Evolutionary conservation across 2,113 vertebrate species (phyloP).

Genomic region (Apodemus speciosus): DNA sequence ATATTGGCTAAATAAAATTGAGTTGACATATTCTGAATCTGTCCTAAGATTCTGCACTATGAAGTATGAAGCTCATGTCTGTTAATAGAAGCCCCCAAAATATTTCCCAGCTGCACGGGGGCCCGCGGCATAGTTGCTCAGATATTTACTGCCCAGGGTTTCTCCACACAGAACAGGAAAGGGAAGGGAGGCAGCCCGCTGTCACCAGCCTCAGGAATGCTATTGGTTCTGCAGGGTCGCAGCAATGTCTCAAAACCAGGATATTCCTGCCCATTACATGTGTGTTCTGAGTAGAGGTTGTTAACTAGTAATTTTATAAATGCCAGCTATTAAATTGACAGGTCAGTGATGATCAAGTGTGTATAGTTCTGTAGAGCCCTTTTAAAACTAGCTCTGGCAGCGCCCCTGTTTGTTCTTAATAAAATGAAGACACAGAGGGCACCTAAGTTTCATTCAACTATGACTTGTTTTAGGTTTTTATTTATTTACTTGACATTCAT

Average conservation of each 20-base stretch:
- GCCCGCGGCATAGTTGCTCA: neutral
- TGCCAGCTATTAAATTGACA: neutral
- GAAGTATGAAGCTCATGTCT: neutral
- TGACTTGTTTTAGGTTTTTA: constrained; percentile 25
- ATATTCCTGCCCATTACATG: neutral
- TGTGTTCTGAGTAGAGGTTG: neutral
- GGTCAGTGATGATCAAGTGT: neutral
- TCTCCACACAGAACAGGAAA: neutral
- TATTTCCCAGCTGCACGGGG: neutral
- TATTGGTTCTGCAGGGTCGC: neutral
- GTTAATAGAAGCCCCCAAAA: neutral
- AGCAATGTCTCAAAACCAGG: neutral
- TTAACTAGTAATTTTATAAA: neutral
- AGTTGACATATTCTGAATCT: neutral
- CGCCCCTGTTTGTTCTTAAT: neutral
- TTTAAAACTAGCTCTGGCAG: neutral
- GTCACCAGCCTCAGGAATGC: neutral
- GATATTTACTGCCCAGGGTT: neutral
- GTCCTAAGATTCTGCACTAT: neutral
- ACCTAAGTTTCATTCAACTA: neutral
- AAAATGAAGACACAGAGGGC: neutral
- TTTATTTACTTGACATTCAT: neutral
- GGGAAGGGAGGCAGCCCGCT: neutral
- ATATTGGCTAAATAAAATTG: neutral
- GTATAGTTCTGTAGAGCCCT: neutral